Evolutionary conservation across 2,888 invertebrate species (phyloP), one percentile per base, ranked within the genome.

Genomic region (Coleophora deauratella): DNA sequence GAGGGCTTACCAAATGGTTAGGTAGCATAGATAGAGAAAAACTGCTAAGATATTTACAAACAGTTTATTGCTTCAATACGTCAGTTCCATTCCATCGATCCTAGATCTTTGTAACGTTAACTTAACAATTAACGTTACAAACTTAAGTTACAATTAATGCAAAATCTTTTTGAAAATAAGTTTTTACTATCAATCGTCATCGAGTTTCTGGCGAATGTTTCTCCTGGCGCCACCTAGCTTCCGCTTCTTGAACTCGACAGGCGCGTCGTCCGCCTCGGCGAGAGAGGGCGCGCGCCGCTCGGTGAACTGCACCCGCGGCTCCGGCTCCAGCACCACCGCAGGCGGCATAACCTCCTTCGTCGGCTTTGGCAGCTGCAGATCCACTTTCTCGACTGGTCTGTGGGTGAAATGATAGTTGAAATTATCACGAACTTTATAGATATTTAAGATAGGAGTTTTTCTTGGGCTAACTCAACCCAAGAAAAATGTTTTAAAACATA

Each of bases 331-430:
- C 38, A 86, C 66, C 0, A 88, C 85, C 0, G 80, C 77, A 2
- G 87, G 86, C 1, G 80, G 66, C 0, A 72, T 60, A 1, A 74
- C 47, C 31, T 70, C 65, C 43, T 76, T 82, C 12, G 81, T 73
- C 35, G 79, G 75, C 51, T 88, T 78, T 0, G 95, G 95, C 42
- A 95, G 71, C 59, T 95, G 91, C 35, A 92, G 86, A 71, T 95
- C 93, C 1, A 93, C 68, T 12, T 79, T 75, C 52, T 87, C 75
- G 21, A 62, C 68, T 31, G 80, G 72, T 42, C 90, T 90, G 66
- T n/a, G n/a, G n/a, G n/a, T n/a, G n/a, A 32, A 78, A 49, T 38
- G 40, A 28, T 28, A 28, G 28, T 6, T 11, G 33, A 3, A 21
- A 21, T 21, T 21, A 21, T 21, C 21, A 21, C n/a, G n/a, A n/a